Evolutionary conservation across 2,797 vertebrate genomes (phyloP).

Genomic region (Synaphobranchus kaupii): DNA sequence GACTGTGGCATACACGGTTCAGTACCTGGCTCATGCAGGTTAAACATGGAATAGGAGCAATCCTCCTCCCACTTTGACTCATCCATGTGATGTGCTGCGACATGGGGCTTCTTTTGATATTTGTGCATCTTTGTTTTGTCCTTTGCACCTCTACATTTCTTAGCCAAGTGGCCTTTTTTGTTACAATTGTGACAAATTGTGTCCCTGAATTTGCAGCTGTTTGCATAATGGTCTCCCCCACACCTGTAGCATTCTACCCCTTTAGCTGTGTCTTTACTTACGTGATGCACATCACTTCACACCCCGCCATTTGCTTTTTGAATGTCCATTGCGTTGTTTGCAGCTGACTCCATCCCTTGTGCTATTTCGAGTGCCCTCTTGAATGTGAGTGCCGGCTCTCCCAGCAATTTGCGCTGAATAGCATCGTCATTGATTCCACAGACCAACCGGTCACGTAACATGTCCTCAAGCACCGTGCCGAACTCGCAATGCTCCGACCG

Average conservation of each 20-base stretch:
- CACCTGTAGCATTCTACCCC: background rate
- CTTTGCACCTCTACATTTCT: background rate
- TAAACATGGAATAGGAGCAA: no score
- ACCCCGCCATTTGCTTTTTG: background rate
- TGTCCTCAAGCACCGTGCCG: background rate
- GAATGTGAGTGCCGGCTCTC: background rate
- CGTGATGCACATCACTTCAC: no score
- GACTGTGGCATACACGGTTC: no score
- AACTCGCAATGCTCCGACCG: constrained; percentile 23
- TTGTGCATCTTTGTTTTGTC: background rate
- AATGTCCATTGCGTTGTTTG: background rate
- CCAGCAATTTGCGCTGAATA: background rate
- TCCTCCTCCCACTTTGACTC: background rate
- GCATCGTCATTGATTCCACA: background rate
- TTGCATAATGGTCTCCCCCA: background rate
- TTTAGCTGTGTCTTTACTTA: no score
- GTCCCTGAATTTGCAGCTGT: background rate
- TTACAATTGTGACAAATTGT: background rate
- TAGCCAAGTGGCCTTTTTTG: background rate
- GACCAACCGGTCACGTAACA: constrained; percentile 8
- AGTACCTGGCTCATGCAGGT: no score
- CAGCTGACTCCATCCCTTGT: background rate
- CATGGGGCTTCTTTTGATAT: background rate
- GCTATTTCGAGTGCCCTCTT: background rate
- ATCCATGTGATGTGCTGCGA: background rate